Conservation (phyloP, 2,113 vertebrate species). For the Orientallactaga bullata region DNA sequence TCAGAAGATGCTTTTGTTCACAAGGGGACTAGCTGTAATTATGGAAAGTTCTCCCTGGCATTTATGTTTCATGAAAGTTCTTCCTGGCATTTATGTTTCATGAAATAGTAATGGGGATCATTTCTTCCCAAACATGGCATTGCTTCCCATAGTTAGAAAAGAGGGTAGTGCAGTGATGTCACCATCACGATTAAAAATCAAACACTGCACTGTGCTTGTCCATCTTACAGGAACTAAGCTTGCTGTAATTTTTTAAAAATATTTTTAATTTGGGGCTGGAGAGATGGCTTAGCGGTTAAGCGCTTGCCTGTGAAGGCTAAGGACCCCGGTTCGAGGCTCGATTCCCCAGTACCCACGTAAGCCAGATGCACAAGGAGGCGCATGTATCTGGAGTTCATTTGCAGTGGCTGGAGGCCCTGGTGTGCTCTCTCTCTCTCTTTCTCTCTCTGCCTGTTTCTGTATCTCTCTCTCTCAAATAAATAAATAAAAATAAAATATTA, state of each 20-base stretch:
- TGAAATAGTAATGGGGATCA: slow-evolving; percentile 14
- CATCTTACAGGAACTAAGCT: slow-evolving; percentile 13
- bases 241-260: slow-evolving; percentile 7
- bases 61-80: slow-evolving; percentile 38
- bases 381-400: no score
- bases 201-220: background rate
- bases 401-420: no score
- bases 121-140: slow-evolving; percentile 24
- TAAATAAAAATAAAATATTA: no score
- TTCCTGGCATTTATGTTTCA: background rate
- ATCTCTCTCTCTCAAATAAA: no score
- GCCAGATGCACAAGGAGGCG: no score
- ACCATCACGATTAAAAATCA: slow-evolving; percentile 26
- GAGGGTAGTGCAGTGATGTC: slow-evolving; percentile 2
- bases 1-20: background rate
- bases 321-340: no score
- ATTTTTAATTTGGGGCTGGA: slow-evolving; percentile 24
- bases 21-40: background rate
- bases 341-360: no score
- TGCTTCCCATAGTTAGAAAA: slow-evolving; percentile 23
- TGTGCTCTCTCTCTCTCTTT: no score
- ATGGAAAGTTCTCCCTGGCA: background rate
- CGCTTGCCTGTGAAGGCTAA: no score
- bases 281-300: no score
- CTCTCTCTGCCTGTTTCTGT: no score